Evolutionary conservation across 2,113 vertebrate species (phyloP).

Genomic region (Barnardius zonarius): DNA sequence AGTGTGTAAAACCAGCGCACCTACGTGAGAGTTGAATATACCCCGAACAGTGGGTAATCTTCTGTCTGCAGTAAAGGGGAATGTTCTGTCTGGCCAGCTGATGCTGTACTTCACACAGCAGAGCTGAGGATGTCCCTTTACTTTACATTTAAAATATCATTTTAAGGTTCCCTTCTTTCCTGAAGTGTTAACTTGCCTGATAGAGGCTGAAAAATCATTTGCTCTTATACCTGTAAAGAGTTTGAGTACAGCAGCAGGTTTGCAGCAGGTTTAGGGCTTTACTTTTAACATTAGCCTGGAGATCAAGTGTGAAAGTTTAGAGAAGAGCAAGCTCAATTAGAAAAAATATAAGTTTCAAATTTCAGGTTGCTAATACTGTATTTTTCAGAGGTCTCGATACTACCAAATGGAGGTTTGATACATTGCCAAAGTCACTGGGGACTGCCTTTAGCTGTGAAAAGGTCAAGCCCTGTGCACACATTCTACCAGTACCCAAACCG

Average conservation of each 20-base stretch:
- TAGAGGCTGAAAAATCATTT: not conserved
- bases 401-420: not conserved
- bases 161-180: not conserved
- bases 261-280: not conserved
- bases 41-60: not conserved
- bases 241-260: not conserved
- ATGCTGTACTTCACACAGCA: not conserved
- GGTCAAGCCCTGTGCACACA: not conserved
- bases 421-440: not conserved
- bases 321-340: not conserved
- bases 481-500: not conserved
- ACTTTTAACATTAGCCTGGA: not conserved
- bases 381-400: not conserved
- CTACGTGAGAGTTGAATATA: not conserved
- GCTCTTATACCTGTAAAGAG: not conserved
- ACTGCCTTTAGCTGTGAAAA: not conserved
- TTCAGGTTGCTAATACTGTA: not conserved
- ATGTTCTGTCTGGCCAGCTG: not conserved
- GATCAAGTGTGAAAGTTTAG: not conserved
- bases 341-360: not conserved
- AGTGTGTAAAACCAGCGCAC: not conserved
- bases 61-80: not conserved
- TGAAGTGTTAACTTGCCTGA: not conserved
- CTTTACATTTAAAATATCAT: not conserved
- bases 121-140: not conserved